Percentiles rank a stretch among this genome's conserved stretches.
Conservation (phyloP, 2,888 invertebrate genomes). For the Mythimna impura region DNA sequence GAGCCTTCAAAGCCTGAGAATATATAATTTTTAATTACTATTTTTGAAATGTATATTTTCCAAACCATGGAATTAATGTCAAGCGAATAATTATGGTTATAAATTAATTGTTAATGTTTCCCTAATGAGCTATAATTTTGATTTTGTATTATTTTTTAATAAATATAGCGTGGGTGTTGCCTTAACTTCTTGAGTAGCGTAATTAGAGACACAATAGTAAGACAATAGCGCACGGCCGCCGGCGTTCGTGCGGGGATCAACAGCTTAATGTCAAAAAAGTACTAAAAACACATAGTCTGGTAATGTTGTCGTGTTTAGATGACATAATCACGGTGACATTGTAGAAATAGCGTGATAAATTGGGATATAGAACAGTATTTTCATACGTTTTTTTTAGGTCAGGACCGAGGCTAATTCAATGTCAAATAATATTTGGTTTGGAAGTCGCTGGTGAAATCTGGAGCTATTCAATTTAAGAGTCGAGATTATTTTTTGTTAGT, state of each 20-base stretch:
- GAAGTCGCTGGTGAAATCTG: slow-evolving; percentile 1
- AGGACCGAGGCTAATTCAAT: slow-evolving; percentile 31
- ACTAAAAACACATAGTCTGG: slow-evolving; percentile 28
- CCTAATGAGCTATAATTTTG: slow-evolving; percentile 26
- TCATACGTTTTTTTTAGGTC: slow-evolving; percentile 37
- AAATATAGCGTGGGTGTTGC: slow-evolving; percentile 18
- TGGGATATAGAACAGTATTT: slow-evolving; percentile 7
- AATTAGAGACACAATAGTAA: too few relatives aligned
- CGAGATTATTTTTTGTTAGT: too few relatives aligned
- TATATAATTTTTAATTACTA: too few relatives aligned
- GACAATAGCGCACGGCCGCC: too few relatives aligned
- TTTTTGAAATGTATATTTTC: not conserved
- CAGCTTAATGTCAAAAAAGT: slow-evolving; percentile 17
- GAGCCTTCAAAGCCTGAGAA: too few relatives aligned
- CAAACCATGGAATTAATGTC: slow-evolving; percentile 8
- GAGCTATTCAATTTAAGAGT: not conserved
- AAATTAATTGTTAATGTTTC: slow-evolving; percentile 25
- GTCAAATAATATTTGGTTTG: slow-evolving; percentile 25
- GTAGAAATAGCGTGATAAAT: slow-evolving; percentile 31
- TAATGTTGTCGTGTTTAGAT: slow-evolving; percentile 22
- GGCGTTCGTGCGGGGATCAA: too few relatives aligned
- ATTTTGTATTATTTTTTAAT: slow-evolving; percentile 39
- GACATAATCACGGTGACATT: slow-evolving; percentile 49
- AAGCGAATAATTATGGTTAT: slow-evolving; percentile 1
- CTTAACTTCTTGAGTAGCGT: too few relatives aligned